phyloP scores from a whole-genome alignment of 2,797 vertebrate genomes.

The Botia almorhae region DNA sequence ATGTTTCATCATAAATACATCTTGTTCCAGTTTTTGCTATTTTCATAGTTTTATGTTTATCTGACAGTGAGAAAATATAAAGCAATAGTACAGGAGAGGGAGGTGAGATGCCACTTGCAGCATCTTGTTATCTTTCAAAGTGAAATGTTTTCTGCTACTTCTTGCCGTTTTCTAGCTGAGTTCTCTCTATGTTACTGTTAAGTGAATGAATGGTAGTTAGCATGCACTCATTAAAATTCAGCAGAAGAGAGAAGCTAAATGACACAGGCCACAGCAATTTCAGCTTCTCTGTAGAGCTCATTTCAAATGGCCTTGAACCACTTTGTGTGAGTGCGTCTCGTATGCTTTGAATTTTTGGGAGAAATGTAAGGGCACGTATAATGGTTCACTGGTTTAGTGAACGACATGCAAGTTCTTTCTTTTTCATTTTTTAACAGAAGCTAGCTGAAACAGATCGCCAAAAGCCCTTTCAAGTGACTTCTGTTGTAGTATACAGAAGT shows the following conservation, averaged over 20 bases:
- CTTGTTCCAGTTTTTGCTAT: not conserved
- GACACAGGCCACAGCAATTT: constrained; percentile 72
- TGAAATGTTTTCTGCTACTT: not conserved
- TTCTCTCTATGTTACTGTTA: constrained; percentile 8
- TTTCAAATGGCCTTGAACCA: constrained; percentile 75
- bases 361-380: not conserved
- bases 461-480: not conserved
- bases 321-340: not conserved
- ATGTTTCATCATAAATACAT: not conserved
- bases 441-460: not conserved
- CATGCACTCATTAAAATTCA: constrained; percentile 72
- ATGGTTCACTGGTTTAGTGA: constrained; percentile 5
- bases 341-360: not conserved
- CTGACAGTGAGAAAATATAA: not conserved
- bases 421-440: constrained; percentile 17
- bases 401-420: no score
- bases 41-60: not conserved
- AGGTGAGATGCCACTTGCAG: not conserved
- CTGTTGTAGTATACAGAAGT: not conserved
- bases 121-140: constrained; percentile 6
- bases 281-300: constrained; percentile 70
- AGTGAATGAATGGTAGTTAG: constrained; percentile 26
- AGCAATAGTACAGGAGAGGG: not conserved
- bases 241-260: constrained; percentile 62
- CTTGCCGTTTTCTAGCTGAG: not conserved